These are phyloP conservation scores for Pachymerium ferrugineum DNA, from an alignment of 2,888 invertebrate genomes.

Conservation along the genomic window DNA sequence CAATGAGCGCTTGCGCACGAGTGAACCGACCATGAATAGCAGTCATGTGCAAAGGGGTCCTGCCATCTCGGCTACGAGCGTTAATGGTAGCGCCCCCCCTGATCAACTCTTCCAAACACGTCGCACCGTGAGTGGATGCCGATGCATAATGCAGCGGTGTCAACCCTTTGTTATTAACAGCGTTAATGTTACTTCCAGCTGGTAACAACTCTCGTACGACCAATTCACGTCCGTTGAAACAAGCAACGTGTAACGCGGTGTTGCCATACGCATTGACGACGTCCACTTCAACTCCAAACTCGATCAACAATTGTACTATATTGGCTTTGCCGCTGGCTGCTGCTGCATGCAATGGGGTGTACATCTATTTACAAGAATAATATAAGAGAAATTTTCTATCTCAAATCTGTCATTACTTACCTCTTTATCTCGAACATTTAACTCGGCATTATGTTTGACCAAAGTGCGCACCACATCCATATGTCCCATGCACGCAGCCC, in stretches of 20 bases:
- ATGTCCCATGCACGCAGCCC: constrained; percentile 59
- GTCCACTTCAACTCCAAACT: constrained; percentile 56
- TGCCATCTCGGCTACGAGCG: constrained; percentile 54
- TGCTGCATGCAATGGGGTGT: constrained; percentile 60
- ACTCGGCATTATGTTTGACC: constrained; percentile 46
- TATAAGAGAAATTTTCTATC: neutral
- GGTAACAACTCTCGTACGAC: constrained; percentile 54
- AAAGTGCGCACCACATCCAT: constrained; percentile 43
- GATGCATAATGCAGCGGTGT: constrained; percentile 59
- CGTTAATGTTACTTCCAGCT: constrained; percentile 52
- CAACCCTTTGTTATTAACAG: constrained; percentile 55
- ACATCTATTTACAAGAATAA: constrained; percentile 46
- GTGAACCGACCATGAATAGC: constrained; percentile 61
- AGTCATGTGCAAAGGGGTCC: constrained; percentile 62
- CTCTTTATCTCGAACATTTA: constrained; percentile 50
- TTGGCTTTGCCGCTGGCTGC: constrained; percentile 54
- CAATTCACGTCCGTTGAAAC: constrained; percentile 57
- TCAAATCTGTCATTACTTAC: constrained; percentile 38
- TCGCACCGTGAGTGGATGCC: constrained; percentile 57
- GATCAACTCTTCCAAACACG: constrained; percentile 56
- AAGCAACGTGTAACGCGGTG: constrained; percentile 57
- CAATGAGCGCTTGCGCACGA: constrained; percentile 57
- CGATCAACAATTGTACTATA: constrained; percentile 51
- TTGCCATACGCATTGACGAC: constrained; percentile 57
- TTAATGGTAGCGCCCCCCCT: constrained; percentile 54